These are phyloP conservation scores for Caerostris darwini DNA, from an alignment of 1,140 invertebrate genomes.

Conservation along the genomic window DNA sequence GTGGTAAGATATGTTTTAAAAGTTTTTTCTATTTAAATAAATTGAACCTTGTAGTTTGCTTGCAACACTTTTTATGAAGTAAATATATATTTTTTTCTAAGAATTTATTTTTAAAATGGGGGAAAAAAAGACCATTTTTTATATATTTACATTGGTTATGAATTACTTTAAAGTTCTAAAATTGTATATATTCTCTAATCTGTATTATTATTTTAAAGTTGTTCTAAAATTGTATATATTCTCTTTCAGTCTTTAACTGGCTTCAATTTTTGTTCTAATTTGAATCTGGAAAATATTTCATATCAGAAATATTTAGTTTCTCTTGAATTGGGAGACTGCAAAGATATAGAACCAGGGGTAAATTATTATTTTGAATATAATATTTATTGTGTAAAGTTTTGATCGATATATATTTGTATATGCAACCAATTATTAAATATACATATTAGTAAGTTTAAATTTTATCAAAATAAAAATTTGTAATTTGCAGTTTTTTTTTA, in stretches of 20 bases:
- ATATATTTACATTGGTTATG: no score
- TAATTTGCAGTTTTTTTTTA: no score
- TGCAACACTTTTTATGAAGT: no score
- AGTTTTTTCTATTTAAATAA: background rate
- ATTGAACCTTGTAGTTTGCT: no score
- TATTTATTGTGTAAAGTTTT: background rate
- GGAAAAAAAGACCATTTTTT: no score
- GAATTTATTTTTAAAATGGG: no score
- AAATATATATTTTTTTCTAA: no score
- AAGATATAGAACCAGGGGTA: conserved; percentile 59
- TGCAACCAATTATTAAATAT: background rate
- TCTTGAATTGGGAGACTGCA: conserved; percentile 43
- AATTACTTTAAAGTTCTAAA: no score
- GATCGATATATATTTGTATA: background rate
- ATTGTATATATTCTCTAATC: no score
- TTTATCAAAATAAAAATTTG: no score
- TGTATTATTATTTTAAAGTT: background rate
- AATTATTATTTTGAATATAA: background rate
- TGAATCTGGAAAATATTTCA: conserved; percentile 51
- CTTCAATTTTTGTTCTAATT: conserved; percentile 38
- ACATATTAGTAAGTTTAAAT: background rate
- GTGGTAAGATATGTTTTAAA: conserved; percentile 31
- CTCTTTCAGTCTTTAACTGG: conserved; percentile 57
- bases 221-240: background rate
- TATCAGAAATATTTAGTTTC: conserved; percentile 4